Percentiles rank a stretch among this genome's conserved stretches.
Evolutionary conservation across 2,113 vertebrate genomes (phyloP).

Genomic region (Prinia subflava): DNA sequence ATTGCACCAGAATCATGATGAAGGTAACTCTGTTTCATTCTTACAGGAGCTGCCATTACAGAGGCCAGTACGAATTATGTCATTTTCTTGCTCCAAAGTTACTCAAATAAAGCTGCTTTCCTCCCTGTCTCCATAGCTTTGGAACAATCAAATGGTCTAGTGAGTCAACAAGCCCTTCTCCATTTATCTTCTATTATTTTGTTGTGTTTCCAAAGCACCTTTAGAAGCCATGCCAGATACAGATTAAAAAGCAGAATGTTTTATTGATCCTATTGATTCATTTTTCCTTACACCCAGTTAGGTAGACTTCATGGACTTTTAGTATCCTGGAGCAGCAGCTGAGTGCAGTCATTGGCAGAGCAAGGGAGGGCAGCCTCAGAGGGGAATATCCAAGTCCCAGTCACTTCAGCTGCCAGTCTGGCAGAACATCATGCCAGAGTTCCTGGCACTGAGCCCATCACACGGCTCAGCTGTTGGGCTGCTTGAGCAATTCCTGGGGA

Average conservation of each 20-base stretch:
- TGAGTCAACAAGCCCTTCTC: neutral
- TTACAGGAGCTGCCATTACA: neutral
- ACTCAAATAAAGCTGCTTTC: neutral
- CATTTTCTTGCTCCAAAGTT: neutral
- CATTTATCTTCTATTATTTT: neutral
- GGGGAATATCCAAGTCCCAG: neutral
- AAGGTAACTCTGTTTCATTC: constrained; percentile 78
- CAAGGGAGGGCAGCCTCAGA: neutral
- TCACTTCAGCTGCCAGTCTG: neutral
- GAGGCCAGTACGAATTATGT: neutral
- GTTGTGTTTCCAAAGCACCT: neutral
- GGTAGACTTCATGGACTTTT: neutral
- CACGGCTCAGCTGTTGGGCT: neutral
- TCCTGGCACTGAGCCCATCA: neutral
- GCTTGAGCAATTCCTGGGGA: neutral
- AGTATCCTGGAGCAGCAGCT: neutral
- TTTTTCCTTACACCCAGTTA: neutral
- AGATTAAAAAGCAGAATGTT: neutral
- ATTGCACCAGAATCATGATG: constrained; percentile 87
- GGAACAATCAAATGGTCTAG: neutral
- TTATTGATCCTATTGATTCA: neutral
- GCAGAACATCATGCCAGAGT: neutral
- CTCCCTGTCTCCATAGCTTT: neutral
- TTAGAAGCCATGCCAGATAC: neutral
- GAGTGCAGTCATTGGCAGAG: neutral